Conservation (phyloP, 2,888 invertebrate species). For the Neoascia interrupta region DNA sequence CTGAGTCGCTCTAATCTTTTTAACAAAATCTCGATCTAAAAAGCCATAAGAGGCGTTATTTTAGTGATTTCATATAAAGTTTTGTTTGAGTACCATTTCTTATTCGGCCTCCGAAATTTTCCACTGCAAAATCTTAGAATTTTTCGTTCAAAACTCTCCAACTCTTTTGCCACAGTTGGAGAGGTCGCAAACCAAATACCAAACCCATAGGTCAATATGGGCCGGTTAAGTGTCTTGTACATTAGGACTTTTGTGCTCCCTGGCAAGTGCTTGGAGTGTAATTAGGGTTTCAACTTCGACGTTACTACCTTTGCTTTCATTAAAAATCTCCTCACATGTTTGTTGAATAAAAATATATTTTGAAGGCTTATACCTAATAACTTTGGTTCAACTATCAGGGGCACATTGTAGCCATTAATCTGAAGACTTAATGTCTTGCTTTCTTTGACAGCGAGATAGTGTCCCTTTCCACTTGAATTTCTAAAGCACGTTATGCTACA, state of each 20-base stretch:
- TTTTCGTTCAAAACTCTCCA: background rate
- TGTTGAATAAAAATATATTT: background rate
- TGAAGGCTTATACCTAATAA: background rate
- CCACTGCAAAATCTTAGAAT: too few relatives aligned
- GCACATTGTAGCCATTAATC: too few relatives aligned
- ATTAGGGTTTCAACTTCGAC: background rate
- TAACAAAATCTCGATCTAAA: background rate
- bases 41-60: background rate
- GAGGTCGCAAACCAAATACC: conserved; percentile 9
- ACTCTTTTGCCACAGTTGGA: conserved; percentile 7
- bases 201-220: background rate
- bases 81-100: background rate
- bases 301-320: too few relatives aligned
- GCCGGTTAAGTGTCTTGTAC: background rate
- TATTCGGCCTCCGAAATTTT: too few relatives aligned
- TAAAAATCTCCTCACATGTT: background rate
- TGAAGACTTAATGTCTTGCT: too few relatives aligned
- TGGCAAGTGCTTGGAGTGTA: background rate
- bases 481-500: too few relatives aligned
- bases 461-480: background rate
- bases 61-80: conserved; percentile 3
- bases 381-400: background rate
- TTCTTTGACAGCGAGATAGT: background rate
- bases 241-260: background rate
- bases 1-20: background rate